Base-by-base conservation (phyloP, 2,113 vertebrate species). In the Pygoscelis adeliae region DNA sequence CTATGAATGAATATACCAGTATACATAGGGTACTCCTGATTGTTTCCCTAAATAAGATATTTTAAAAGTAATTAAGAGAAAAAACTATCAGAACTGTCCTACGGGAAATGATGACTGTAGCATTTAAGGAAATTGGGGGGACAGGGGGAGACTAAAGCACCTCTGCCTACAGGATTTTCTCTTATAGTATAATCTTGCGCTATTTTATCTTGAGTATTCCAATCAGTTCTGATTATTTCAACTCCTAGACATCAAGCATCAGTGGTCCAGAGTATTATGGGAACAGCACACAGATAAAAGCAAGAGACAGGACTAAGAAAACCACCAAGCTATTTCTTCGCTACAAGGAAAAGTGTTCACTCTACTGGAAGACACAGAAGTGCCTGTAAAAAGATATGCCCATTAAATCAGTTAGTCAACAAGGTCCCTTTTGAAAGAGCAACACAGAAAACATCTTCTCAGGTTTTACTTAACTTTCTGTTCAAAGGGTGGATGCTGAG, bases 391-490 rank as follows among this genome's bases (percentile, higher is more conserved):
- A 15, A 71, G 63, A 81, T 77, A 63, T 4, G 5, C 10, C 50
- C 38, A 67, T 95, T 92, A 94, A 83, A 89, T 58, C 76, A 59
- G 79, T 88, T 78, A 93, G 74, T 55, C 88, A 92, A 61, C 55
- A 87, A 83, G n/a, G 71, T 50, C 50, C 47, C 76, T 74, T 91
- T 67, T 32, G 11, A 84, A 87, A 79, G 18, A 71, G 34, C 42
- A 91, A 92, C 89, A 73, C 5, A 34, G 89, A 96, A 93, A 97
- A 86, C 49, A 86, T 58, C 52, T 46, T 94, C 94, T 71, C 72
- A 46, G 40, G 40, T 93, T 94, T 97, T 95, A 97, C 65, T 95
- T 94, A 91, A 96, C 40, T 92, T 95, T 96, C 76, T 87, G 55
- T 50, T 90, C 61, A 61, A 77, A 62, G 69, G 53, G 70, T 56